A percentile compares a stretch with the other conserved stretches of the same genome.
Evolutionary conservation across 2,797 vertebrate species (phyloP).

Genomic region (Morelia viridis): DNA sequence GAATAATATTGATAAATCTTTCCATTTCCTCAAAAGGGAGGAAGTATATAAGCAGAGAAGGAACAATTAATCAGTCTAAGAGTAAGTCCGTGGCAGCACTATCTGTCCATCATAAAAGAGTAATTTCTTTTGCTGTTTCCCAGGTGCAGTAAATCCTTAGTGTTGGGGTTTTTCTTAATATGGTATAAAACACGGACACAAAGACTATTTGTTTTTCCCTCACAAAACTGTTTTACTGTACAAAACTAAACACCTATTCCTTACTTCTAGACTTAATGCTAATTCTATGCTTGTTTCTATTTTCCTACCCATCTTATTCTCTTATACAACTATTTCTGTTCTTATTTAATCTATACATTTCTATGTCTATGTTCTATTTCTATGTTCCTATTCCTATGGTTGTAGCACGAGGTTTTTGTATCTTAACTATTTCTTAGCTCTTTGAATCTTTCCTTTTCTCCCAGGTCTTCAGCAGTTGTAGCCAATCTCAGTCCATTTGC

Average conservation of each 20-base stretch:
- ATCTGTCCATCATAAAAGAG: not conserved
- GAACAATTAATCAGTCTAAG: not conserved
- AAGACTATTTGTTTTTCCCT: not conserved
- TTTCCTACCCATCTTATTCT: not conserved
- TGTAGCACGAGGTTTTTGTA: not conserved
- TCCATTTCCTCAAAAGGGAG: not conserved
- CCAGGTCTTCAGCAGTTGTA: not conserved
- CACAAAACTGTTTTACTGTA: not conserved
- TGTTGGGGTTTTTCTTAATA: not conserved
- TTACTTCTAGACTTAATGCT: not conserved
- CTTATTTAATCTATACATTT: not conserved
- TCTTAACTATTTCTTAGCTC: not conserved
- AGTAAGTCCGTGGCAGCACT: not conserved
- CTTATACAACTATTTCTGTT: not conserved
- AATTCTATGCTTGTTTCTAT: not conserved
- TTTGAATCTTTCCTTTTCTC: not conserved
- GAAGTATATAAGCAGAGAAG: not conserved
- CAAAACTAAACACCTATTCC: not conserved
- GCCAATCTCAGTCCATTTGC: not conserved
- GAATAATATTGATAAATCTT: not conserved
- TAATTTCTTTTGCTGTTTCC: not conserved
- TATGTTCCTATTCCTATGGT: not conserved
- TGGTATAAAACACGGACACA: not conserved
- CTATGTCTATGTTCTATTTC: not conserved
- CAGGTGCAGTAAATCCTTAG: not conserved